Base-by-base conservation (phyloP, 2,888 invertebrate genomes). In the Icerya purchasi region DNA sequence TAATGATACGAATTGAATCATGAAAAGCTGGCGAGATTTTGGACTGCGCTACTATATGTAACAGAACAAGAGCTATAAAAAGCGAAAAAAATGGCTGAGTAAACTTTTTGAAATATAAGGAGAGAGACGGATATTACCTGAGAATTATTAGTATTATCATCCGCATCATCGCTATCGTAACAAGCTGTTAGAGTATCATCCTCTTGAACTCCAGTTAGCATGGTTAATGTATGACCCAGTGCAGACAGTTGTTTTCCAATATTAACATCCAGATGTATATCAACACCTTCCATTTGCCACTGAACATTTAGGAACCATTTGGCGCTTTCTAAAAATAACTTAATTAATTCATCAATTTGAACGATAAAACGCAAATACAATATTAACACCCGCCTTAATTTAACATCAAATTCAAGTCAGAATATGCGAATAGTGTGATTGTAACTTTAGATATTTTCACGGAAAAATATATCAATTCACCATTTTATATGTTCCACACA, bases 261-360 rank as follows among this genome's bases (percentile, higher is more conserved):
- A 70, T 87, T 91, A 1, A 92, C 89, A 72, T 96, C 94, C 60
- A 96, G 74, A 71, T 96, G 92, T 64, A 96, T 92, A 69, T 94
- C 94, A 8, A 96, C 92, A 56, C 98, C 98, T 71, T 96, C 91
- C 98, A 98, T 98, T 74, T 96, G 88, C 93, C 97, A 97, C 64
- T 91, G 86, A 1, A 98, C 93, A 72, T 96, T 96, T 61, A 98
- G 75, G 68, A 96, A 82, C 97, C 97, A 98, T 70, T 97, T 96
- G 2, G 97, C 96, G 72, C 94, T 90, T 71, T 89, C 89, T 80
- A 70, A 62, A 23, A 59, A 57, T 22, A 22, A 55, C n/a, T 78
- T 77, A 50, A 1, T 19, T 53, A 2, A 53, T 19, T 1, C 18
- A 20, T 1, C 2, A 2, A 19, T 53, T 53, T 53, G 1, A 53